Evolutionary conservation across 2,888 invertebrate genomes (phyloP).

Genomic region (Drosophila rellima): DNA sequence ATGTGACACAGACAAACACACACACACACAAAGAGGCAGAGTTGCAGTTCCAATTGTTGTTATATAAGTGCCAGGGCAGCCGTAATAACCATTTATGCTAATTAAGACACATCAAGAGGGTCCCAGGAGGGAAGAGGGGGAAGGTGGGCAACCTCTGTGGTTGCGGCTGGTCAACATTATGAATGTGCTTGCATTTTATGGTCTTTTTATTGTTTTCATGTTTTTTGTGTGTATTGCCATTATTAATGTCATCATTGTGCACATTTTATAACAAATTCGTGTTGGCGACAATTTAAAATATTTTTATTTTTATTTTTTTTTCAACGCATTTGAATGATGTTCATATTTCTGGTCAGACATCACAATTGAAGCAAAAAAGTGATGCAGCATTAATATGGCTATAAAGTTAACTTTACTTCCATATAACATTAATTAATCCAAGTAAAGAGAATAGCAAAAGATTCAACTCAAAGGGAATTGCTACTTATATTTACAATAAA

Average conservation of each 20-base stretch:
- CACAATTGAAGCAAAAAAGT: constrained; percentile 11
- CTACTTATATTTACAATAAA: not conserved
- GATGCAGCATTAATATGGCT: not conserved
- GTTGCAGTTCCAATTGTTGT: constrained; percentile 34
- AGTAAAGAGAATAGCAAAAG: not conserved
- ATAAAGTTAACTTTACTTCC: not conserved
- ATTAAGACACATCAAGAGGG: constrained; percentile 74
- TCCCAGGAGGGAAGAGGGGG: not conserved
- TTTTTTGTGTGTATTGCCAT: constrained; percentile 55
- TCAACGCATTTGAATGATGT: constrained; percentile 32
- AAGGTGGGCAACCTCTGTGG: constrained; percentile 40
- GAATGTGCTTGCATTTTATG: constrained; percentile 73
- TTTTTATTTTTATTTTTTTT: too few relatives aligned
- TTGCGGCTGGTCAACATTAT: constrained; percentile 44
- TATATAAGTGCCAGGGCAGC: constrained; percentile 39
- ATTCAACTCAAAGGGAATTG: not conserved
- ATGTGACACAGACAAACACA: constrained; percentile 42
- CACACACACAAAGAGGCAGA: constrained; percentile 1
- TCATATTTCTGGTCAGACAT: constrained; percentile 13
- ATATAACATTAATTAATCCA: not conserved
- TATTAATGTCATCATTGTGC: constrained; percentile 68
- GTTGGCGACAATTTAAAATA: constrained; percentile 52
- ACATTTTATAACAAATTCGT: constrained; percentile 58
- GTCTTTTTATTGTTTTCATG: constrained; percentile 70
- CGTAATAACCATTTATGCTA: constrained; percentile 71